Evolutionary conservation across 2,888 invertebrate genomes (phyloP).

Genomic region (Drosophila birchii): DNA sequence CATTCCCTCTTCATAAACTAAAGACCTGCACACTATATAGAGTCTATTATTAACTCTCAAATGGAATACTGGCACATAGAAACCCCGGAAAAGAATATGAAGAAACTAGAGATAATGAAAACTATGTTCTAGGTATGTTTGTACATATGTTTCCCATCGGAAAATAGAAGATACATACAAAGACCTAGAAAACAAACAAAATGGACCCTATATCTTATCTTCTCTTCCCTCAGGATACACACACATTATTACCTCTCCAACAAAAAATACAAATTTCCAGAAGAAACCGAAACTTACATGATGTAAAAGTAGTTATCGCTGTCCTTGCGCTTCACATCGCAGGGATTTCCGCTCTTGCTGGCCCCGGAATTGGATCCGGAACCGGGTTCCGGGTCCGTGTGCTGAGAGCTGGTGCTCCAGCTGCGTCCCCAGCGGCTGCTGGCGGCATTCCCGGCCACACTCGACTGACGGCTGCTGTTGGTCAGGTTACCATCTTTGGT

Average conservation of each 20-base stretch:
- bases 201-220: conserved; percentile 5
- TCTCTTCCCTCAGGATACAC: background rate
- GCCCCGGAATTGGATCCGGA: conserved; percentile 50
- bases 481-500: conserved; percentile 69
- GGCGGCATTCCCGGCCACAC: conserved; percentile 37
- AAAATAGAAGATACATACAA: background rate
- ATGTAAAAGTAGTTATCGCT: conserved; percentile 84
- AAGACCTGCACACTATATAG: background rate
- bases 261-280: background rate
- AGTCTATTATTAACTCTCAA: background rate
- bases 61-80: background rate
- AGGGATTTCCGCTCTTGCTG: conserved; percentile 60
- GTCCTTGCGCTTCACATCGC: conserved; percentile 79
- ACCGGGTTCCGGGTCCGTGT: conserved; percentile 59
- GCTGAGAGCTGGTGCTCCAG: conserved; percentile 59
- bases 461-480: conserved; percentile 67
- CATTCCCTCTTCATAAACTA: background rate
- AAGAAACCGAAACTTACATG: conserved; percentile 76
- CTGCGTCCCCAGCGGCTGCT: conserved; percentile 58
- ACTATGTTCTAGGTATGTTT: background rate
- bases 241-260: background rate
- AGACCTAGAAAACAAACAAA: background rate
- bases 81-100: background rate
- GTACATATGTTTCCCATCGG: background rate
- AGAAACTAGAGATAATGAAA: background rate